phyloP scores from a whole-genome alignment of 2,797 vertebrate genomes.

The Eurystomus glaucurus region DNA sequence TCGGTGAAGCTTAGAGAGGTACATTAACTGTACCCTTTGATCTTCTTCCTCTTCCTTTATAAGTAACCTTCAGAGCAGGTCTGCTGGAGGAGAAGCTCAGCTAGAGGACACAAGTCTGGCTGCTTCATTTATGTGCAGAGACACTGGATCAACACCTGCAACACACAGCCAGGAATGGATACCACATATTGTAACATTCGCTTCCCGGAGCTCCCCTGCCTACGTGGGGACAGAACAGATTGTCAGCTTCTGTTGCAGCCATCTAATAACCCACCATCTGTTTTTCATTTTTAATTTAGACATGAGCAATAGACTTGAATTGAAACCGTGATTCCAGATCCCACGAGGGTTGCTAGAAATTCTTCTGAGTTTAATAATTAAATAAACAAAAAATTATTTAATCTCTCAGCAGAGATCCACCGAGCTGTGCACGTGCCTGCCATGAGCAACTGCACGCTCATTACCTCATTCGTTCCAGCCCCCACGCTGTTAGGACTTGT shows the following conservation, averaged over 20 bases:
- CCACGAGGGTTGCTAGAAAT: not conserved
- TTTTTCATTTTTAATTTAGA: slow-evolving; percentile 52
- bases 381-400: slow-evolving; percentile 13
- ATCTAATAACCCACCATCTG: slow-evolving; percentile 50
- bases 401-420: slow-evolving; percentile 14
- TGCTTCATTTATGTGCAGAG: slow-evolving; percentile 7
- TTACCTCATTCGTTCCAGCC: not conserved
- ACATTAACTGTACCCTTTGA: not conserved
- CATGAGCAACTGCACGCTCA: not conserved
- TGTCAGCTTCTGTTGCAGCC: slow-evolving; percentile 59
- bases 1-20: not conserved
- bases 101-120: not conserved
- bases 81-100: not conserved
- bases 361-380: slow-evolving; percentile 46
- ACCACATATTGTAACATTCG: not conserved
- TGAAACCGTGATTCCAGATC: not conserved
- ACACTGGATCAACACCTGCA: slow-evolving; percentile 43
- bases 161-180: not conserved
- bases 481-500: not conserved
- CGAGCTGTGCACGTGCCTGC: not conserved
- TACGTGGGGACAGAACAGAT: slow-evolving; percentile 1
- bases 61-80: slow-evolving; percentile 46
- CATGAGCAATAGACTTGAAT: not conserved
- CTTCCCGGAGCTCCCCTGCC: not conserved
- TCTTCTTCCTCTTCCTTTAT: not conserved